A percentile compares a stretch with the other conserved stretches of the same genome.
These are phyloP conservation scores for Brachirus orientalis DNA, from an alignment of 2,113 vertebrate species.

Conservation along the genomic window DNA sequence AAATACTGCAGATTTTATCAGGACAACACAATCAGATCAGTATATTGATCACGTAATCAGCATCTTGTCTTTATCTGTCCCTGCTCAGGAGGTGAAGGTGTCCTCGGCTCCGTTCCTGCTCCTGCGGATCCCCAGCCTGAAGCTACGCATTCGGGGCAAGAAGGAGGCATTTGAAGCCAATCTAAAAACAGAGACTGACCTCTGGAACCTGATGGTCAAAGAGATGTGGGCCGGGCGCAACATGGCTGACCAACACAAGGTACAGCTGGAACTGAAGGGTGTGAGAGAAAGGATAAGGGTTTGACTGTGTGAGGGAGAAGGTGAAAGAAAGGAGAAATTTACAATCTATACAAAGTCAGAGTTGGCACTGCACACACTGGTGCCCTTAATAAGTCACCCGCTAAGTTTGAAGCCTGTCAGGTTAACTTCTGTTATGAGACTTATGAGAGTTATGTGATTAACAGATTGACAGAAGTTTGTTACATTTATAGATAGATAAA, in stretches of 20 bases:
- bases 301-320: no score
- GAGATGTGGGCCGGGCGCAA: slow-evolving; percentile 97
- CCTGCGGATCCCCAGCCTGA: slow-evolving; percentile 90
- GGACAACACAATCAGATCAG: background rate
- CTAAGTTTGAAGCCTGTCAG: no score
- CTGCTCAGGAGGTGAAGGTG: slow-evolving; percentile 88
- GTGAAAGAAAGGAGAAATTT: no score
- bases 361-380: no score
- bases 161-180: slow-evolving; percentile 94
- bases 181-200: slow-evolving; percentile 93
- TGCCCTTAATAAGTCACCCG: no score
- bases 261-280: slow-evolving; percentile 45
- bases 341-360: no score
- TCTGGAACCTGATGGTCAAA: slow-evolving; percentile 97
- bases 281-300: background rate
- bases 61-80: background rate
- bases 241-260: slow-evolving; percentile 96
- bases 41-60: background rate
- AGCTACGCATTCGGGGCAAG: slow-evolving; percentile 83
- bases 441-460: no score
- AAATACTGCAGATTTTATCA: background rate
- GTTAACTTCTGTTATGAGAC: no score
- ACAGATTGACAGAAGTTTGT: no score
- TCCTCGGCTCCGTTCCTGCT: slow-evolving; percentile 88
- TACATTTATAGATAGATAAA: no score